phyloP scores from a whole-genome alignment of 1,140 invertebrate genomes.

The Eufriesea mexicana region DNA sequence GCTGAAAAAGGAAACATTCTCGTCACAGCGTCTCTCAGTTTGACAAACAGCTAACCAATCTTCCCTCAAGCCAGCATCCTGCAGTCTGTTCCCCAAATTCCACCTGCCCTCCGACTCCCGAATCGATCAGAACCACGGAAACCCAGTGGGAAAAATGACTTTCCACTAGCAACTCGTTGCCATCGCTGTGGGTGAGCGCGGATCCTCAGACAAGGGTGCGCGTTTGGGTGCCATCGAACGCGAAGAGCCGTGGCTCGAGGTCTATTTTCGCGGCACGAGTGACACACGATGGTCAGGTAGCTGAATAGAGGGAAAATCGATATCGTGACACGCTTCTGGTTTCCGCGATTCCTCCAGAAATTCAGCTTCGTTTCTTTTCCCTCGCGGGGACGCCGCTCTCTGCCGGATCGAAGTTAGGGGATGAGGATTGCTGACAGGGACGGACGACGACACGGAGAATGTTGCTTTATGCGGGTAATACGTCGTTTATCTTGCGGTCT shows the following conservation, averaged over 20 bases:
- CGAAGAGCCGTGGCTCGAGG: neutral
- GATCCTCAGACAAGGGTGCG: neutral
- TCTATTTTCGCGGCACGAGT: neutral
- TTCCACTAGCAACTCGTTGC: too few species aligned
- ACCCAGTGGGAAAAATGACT: neutral
- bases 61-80: neutral
- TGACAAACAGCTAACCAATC: neutral
- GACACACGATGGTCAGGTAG: neutral
- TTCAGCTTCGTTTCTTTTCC: neutral
- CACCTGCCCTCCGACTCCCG: neutral
- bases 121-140: neutral
- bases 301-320: conserved; percentile 10
- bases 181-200: too few species aligned
- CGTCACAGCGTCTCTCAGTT: too few species aligned
- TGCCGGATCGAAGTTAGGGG: conserved; percentile 12
- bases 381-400: conserved; percentile 39
- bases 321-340: neutral
- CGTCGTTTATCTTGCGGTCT: conserved; percentile 57
- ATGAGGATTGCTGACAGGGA: conserved; percentile 37
- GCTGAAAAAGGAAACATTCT: too few species aligned
- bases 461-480: conserved; percentile 58
- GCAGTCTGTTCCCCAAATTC: neutral
- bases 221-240: neutral
- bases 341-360: conserved; percentile 10
- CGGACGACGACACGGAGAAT: conserved; percentile 34